Evolutionary conservation across 2,113 vertebrate genomes (phyloP).

Genomic region (Peromyscus leucopus): DNA sequence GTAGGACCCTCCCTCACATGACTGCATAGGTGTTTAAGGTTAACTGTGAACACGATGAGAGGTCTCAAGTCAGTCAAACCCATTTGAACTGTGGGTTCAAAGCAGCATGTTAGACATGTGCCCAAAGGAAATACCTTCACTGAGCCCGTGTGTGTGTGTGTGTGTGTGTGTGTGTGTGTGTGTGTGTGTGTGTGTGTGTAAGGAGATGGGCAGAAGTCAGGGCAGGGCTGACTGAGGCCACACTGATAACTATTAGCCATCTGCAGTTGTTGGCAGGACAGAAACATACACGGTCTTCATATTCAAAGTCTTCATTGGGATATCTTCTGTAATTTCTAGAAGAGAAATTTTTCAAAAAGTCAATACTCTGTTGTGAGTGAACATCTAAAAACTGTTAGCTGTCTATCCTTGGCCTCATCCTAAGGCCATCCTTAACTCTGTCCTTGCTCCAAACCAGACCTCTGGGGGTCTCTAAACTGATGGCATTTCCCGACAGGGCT

Average conservation of each 20-base stretch:
- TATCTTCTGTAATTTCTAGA: constrained; percentile 92
- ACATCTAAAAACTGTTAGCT: neutral
- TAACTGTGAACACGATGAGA: neutral
- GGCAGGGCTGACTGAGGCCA: neutral
- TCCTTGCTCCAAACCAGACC: neutral
- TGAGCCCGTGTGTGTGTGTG: neutral
- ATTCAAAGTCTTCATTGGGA: constrained; percentile 92
- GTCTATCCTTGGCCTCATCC: neutral
- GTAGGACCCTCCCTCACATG: neutral
- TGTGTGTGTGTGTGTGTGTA: neutral
- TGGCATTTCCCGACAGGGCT: neutral
- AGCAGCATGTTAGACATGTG: neutral
- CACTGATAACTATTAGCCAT: neutral
- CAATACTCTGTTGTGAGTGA: neutral
- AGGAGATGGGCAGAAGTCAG: neutral
- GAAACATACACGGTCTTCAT: constrained; percentile 93
- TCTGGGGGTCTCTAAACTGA: neutral
- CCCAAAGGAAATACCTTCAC: neutral
- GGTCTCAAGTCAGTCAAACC: constrained; percentile 2
- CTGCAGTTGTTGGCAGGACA: constrained; percentile 92
- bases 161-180: neutral
- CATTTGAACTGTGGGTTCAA: neutral
- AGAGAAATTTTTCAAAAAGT: neutral
- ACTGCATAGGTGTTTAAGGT: constrained; percentile 33
- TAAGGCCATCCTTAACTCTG: neutral